Evolutionary conservation across 2,113 vertebrate species (phyloP), one percentile per base, ranked within the genome.

Genomic region (Motacilla tschutschensis): DNA sequence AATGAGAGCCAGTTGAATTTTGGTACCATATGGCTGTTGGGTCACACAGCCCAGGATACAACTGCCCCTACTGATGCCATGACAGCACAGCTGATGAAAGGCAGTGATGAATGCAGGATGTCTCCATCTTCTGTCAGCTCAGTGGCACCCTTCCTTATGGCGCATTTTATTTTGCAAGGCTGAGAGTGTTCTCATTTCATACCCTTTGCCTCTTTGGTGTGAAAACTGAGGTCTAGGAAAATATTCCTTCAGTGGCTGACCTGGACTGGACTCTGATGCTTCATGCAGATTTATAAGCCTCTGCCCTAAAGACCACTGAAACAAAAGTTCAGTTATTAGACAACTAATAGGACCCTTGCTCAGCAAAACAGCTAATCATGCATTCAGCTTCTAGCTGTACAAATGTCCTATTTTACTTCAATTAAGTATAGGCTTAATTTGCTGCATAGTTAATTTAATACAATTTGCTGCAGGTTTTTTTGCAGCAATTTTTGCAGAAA

Each of bases 361-460:
- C 84, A 79, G 36, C 64, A 76, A 69, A 86, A 70, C 55, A 73
- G 59, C 47, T 85, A 55, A 77, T 70, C 16, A 33, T 57, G 22
- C 41, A 51, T 57, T 67, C 60, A 83, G 38, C 72, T 79, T 89
- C 79, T 79, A 83, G 65, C 44, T 67, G 36, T 71, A 92, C 60
- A 67, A 76, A 80, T 85, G 22, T 64, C 26, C 33, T 53, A 53
- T 79, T 90, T 93, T 79, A 76, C 59, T 90, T 84, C 59, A 73
- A 9, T 82, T 78, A 64, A 77, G 29, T 44, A 71, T 18, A 71
- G n/a, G 53, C 54, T 79, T 89, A 51, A 83, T 90, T 79, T 89
- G 47, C 64, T 63, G 36, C 57, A 38, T 51, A 40, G 33, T 48
- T 94, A 33, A 44, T 79, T 85, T 82, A 72, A 81, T 74, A 57